Evolutionary conservation across 2,113 vertebrate genomes (phyloP).

Genomic region (Daboia siamensis): DNA sequence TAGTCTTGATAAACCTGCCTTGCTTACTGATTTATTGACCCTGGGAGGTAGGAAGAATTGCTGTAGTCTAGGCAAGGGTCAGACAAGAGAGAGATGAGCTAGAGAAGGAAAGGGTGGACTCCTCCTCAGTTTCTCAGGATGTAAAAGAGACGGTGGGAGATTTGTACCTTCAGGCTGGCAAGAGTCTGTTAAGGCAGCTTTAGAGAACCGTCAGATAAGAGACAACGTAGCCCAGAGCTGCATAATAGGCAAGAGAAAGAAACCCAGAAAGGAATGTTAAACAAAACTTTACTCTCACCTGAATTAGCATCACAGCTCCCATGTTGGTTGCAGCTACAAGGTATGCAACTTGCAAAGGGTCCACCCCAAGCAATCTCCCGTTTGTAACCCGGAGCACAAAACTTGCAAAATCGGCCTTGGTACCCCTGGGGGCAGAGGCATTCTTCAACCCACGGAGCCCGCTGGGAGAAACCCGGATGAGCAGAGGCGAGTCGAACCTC

Average conservation of each 20-base stretch:
- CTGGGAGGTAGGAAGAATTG: no score
- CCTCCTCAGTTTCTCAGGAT: no score
- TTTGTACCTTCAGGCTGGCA: no score
- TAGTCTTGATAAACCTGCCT: no score
- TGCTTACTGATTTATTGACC: no score
- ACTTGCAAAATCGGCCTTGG: constrained; percentile 82
- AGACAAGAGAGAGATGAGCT: no score
- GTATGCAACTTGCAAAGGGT: constrained; percentile 75
- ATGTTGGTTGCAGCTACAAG: constrained; percentile 86
- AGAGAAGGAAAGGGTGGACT: no score
- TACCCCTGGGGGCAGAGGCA: constrained; percentile 83
- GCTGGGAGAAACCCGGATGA: neutral
- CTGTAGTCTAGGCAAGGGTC: no score
- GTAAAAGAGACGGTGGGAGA: no score
- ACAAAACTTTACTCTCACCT: constrained; percentile 65
- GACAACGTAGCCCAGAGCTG: no score
- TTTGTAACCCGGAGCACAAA: constrained; percentile 80
- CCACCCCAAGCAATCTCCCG: constrained; percentile 67
- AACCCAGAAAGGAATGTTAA: neutral
- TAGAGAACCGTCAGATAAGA: no score
- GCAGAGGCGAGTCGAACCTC: constrained; percentile 77
- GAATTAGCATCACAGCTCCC: constrained; percentile 83
- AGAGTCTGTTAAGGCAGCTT: no score
- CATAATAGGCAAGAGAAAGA: neutral
- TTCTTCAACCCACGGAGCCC: constrained; percentile 83